phyloP scores from a whole-genome alignment of 2,888 invertebrate species.

The Epinotia bilunana region DNA sequence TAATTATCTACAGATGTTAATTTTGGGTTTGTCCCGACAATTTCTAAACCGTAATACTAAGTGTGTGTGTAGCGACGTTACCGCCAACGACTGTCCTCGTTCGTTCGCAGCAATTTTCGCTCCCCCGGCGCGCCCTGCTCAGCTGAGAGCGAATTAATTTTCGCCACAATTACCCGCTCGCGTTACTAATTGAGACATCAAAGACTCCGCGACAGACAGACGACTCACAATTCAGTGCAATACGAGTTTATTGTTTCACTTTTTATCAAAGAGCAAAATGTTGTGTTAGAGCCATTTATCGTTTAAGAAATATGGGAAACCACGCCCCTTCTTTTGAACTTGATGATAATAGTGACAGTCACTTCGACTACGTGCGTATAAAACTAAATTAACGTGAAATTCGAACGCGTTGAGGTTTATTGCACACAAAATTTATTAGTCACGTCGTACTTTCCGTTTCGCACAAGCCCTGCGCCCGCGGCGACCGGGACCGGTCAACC shows the following conservation, averaged over 20 bases:
- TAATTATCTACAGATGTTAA: background rate
- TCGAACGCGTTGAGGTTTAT: constrained; percentile 16
- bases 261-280: constrained; percentile 32
- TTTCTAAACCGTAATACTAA: constrained; percentile 26
- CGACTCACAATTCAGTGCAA: constrained; percentile 55
- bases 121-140: constrained; percentile 46
- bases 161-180: constrained; percentile 81
- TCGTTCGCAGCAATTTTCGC: constrained; percentile 49
- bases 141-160: constrained; percentile 75
- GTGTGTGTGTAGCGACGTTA: constrained; percentile 3
- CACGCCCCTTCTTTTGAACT: background rate
- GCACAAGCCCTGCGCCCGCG: constrained; percentile 43
- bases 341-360: background rate
- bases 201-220: constrained; percentile 68
- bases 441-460: constrained; percentile 40
- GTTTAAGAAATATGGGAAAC: constrained; percentile 1
- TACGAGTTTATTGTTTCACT: constrained; percentile 56
- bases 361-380: background rate
- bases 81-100: constrained; percentile 36
- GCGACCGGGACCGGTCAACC: constrained; percentile 51
- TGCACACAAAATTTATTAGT: constrained; percentile 39
- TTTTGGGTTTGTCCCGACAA: constrained; percentile 13
- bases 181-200: constrained; percentile 83
- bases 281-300: constrained; percentile 10
- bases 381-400: background rate